Conservation (phyloP, 2,797 vertebrate species). For the Aulostomus chinensis region DNA sequence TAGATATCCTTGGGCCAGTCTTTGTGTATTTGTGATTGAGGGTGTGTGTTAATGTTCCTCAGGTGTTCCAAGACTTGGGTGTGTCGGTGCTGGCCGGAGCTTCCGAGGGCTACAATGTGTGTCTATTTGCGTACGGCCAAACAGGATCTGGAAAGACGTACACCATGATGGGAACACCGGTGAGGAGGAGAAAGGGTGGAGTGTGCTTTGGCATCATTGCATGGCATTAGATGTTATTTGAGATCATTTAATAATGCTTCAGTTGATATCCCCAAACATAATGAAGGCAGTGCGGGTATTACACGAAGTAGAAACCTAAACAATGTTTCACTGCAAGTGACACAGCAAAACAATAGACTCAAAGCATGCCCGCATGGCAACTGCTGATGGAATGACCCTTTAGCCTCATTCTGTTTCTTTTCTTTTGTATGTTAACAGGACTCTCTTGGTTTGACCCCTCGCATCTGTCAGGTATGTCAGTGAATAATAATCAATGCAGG, state of each 20-base stretch:
- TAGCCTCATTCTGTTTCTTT: background rate
- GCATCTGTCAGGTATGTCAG: constrained; percentile 92
- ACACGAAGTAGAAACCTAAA: too few species aligned
- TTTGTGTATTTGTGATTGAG: constrained; percentile 18
- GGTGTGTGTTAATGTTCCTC: constrained; percentile 29
- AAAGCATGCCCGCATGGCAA: too few species aligned
- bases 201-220: background rate
- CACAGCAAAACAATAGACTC: too few species aligned
- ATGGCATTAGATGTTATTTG: background rate
- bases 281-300: background rate
- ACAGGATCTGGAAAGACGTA: constrained; percentile 98
- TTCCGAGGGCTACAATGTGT: constrained; percentile 94
- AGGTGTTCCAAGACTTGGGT: constrained; percentile 98
- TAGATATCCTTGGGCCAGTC: too few species aligned
- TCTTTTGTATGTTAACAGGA: constrained; percentile 76
- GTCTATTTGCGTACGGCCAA: constrained; percentile 97
- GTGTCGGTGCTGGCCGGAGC: constrained; percentile 90
- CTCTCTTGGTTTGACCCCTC: constrained; percentile 91
- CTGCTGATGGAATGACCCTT: background rate
- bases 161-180: constrained; percentile 97
- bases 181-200: constrained; percentile 81
- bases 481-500: background rate
- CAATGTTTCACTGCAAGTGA: too few species aligned
- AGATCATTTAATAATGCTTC: background rate
- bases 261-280: background rate